Evolutionary conservation across 2,797 vertebrate genomes (phyloP).

Genomic region (Macrochelys suwanniensis): DNA sequence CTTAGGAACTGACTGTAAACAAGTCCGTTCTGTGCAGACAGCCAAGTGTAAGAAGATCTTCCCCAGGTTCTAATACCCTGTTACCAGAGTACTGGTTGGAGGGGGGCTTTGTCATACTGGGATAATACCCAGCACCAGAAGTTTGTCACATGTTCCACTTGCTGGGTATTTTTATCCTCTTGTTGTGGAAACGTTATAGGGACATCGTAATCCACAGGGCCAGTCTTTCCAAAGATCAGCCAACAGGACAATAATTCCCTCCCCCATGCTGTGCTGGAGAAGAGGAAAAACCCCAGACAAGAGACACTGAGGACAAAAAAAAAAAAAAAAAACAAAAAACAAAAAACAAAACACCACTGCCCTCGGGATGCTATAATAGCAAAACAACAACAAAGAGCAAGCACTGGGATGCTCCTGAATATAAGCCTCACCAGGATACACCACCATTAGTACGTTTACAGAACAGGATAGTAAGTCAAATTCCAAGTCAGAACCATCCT

Average conservation of each 20-base stretch:
- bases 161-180: conserved; percentile 80
- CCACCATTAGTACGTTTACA: background rate
- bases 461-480: background rate
- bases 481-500: background rate
- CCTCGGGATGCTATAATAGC: background rate
- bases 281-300: background rate
- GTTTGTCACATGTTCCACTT: conserved; percentile 74
- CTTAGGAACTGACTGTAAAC: conserved; percentile 43
- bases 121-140: conserved; percentile 61
- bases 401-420: background rate
- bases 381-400: background rate
- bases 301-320: background rate
- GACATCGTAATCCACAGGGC: conserved; percentile 54
- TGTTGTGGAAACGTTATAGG: conserved; percentile 72
- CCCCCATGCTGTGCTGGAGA: conserved; percentile 33
- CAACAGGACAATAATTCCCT: background rate
- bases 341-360: background rate
- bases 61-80: conserved; percentile 48
- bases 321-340: no score
- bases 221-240: conserved; percentile 1
- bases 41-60: conserved; percentile 71
- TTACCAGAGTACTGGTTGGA: background rate
- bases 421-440: background rate
- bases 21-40: conserved; percentile 39
- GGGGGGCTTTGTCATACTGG: conserved; percentile 30